Base-by-base conservation (phyloP, 2,797 vertebrate genomes). In the Craterocephalus amniculus region DNA sequence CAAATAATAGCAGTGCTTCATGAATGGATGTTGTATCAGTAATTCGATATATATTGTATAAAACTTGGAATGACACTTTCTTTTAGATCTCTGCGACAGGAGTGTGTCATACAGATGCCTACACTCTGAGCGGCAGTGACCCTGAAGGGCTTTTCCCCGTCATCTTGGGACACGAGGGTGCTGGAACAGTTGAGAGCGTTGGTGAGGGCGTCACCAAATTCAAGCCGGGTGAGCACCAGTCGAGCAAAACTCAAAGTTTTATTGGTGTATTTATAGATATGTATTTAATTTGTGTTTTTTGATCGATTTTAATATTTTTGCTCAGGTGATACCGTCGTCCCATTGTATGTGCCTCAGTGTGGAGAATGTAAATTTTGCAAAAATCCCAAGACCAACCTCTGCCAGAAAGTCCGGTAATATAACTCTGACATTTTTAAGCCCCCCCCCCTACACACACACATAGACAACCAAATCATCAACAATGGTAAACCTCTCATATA, bases 361-460 rank as follows among this genome's bases (percentile, higher is more conserved):
- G 96, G 96, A 54, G 96, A 99, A 81, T 99, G 97, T 94, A 99
- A 97, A 80, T 99, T 98, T 91, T 99, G 98, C 81, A 96, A 95
- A 81, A 98, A 96, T 81, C 97, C 98, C 54, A 98, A 99, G 92
- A 99, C 97, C 64, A 99, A 99, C 86, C 95, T 99, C 48, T 99
- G 97, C 84, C 97, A 99, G 92, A 99, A 99, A 89, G 99, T 99
- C 76, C 96, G 98, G 98, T 99, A 88, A 83, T 70, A 83, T 59
- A 63, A 3, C 5, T 51, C 55, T 48, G 32, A 22, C 7, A 9
- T 63, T 43, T 40, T 4, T 45, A 49, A 51, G 60, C 65, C 26
- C 64, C 32, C 10, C 32, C 7, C 32, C n/a, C n/a, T n/a, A n/a
- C n/a, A n/a, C n/a, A n/a, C n/a, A 34, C 32, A 6, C 32, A 34